A percentile compares a stretch with the other conserved stretches of the same genome.
These are phyloP conservation scores for Lasius fuliginosus DNA, from an alignment of 2,888 invertebrate species.

Conservation along the genomic window DNA sequence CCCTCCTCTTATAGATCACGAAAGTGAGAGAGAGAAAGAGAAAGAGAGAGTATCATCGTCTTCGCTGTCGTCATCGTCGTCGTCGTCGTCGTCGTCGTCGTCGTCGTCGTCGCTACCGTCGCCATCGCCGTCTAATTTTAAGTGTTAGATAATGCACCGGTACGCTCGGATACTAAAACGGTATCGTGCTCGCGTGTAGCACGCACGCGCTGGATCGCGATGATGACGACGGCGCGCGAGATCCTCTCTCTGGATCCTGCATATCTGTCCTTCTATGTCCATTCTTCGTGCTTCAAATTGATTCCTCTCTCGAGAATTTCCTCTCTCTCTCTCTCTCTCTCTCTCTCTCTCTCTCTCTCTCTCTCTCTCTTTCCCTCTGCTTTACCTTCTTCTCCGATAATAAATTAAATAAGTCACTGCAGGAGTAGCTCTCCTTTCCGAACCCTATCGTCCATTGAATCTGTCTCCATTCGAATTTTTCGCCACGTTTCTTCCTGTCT, in stretches of 20 bases:
- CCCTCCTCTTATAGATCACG: not conserved
- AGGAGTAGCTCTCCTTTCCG: not conserved
- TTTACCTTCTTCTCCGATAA: not conserved
- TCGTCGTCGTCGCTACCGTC: slow-evolving; percentile 61
- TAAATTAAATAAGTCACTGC: slow-evolving; percentile 37
- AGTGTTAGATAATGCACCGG: slow-evolving; percentile 85
- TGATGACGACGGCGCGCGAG: slow-evolving; percentile 44
- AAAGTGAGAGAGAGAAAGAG: slow-evolving; percentile 2
- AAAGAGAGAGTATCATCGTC: slow-evolving; percentile 71
- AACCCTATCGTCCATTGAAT: slow-evolving; percentile 16
- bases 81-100: not conserved
- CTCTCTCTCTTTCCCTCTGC: not conserved
- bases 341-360: not conserved
- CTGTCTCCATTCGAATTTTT: slow-evolving; percentile 21
- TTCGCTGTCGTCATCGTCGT: slow-evolving; percentile 44
- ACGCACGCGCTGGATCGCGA: slow-evolving; percentile 59
- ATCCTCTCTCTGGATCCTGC: not conserved
- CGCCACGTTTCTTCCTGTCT: slow-evolving; percentile 45
- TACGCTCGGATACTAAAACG: slow-evolving; percentile 76
- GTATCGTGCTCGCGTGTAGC: slow-evolving; percentile 63
- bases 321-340: not conserved
- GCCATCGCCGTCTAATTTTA: slow-evolving; percentile 84
- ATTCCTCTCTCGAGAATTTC: not conserved
- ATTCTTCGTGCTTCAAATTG: not conserved
- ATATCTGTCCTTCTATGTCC: slow-evolving; percentile 17